phyloP scores from a whole-genome alignment of 2,113 vertebrate species.

The Eulacestoma nigropectus region DNA sequence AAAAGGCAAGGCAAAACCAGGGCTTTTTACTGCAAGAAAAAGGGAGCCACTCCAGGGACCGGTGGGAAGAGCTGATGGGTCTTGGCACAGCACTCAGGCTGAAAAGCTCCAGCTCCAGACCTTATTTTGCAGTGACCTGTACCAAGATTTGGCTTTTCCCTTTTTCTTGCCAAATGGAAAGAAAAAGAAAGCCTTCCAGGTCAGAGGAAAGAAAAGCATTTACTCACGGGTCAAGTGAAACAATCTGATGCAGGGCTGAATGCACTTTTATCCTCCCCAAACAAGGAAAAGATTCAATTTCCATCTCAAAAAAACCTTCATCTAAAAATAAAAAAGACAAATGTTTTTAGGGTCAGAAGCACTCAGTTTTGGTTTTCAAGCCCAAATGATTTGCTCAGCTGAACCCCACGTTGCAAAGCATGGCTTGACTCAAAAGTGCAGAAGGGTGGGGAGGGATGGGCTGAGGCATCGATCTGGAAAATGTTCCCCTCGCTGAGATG shows the following conservation, averaged over 20 bases:
- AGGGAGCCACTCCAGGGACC: neutral
- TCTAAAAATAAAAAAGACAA: conserved; percentile 17
- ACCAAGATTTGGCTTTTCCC: neutral
- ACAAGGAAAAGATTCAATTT: neutral
- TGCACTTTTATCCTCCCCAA: neutral
- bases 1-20: neutral
- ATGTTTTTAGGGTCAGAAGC: neutral
- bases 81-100: neutral
- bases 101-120: conserved; percentile 17
- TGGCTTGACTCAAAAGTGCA: neutral
- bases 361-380: neutral
- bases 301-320: neutral
- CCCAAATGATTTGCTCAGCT: neutral
- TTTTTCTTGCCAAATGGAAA: conserved; percentile 49
- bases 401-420: neutral
- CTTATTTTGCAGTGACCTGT: conserved; percentile 52
- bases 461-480: neutral
- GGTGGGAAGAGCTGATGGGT: neutral
- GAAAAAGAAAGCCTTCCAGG: conserved; percentile 46
- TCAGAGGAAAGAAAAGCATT: conserved; percentile 53
- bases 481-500: neutral
- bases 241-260: conserved; percentile 15
- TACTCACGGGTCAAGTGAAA: conserved; percentile 21
- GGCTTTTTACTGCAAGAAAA: neutral
- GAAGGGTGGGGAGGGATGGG: neutral